Evolutionary conservation across 2,113 vertebrate genomes (phyloP), one percentile per base, ranked within the genome.

Genomic region (Quiscalus mexicanus): DNA sequence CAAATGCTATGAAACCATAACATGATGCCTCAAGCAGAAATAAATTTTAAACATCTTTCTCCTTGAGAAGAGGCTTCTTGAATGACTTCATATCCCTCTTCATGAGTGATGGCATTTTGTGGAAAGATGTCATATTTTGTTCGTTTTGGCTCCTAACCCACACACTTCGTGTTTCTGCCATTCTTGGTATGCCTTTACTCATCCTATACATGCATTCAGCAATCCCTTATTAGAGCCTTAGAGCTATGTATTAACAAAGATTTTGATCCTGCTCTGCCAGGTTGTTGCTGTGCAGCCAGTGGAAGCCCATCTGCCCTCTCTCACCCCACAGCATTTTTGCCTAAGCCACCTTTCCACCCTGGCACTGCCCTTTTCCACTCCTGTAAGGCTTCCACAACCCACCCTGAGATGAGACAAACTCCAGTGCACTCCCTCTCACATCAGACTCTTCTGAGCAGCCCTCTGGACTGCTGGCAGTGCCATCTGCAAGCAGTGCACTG

Each of bases 11-110:
- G 64, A 87, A 90, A 78, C 28, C 55, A 67, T 70, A 89, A 79
- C 0, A 2, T 85, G 91, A 84, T 87, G 80, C 60, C 56, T 90
- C 19, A 41, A 95, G 81, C 63, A 67, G 45, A 87, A 77, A 92
- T 89, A 89, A 74, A 59, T 67, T 81, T 67, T 42, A 12, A 77
- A 80, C 64, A 28, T 12, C 39, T 74, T 82, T 89, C 76, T 87
- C 49, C 53, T 58, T 94, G 63, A 92, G 70, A 88, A 56, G 20
- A 86, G 31, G 18, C 22, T 65, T 84, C 52, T 59, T 60, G 31
- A 60, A 45, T 16, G 49, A 63, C 85, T 9, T 1, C 35, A 53
- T 62, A 83, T 52, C 17, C 56, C 0, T 0, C n/a, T 80, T 84
- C 60, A 52, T 24, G 21, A 91, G 42, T 44, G 13, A 71, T 5